phyloP scores from a whole-genome alignment of 2,797 vertebrate species.

The Gobionotothen gibberifrons region DNA sequence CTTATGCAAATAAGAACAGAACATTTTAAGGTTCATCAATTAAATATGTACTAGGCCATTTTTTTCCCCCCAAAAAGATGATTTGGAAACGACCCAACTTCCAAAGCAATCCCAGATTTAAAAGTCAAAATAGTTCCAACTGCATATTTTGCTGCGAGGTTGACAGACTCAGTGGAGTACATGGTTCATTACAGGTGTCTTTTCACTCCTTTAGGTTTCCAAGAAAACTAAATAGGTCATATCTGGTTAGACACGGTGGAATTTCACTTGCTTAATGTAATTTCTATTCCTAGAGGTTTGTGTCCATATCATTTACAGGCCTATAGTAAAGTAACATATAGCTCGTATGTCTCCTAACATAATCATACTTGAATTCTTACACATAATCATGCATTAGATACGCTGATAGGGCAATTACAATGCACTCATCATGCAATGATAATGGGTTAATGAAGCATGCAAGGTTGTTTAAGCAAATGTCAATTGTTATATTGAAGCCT shows the following conservation, averaged over 20 bases:
- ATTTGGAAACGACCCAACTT: slow-evolving; percentile 25
- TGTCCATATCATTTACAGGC: slow-evolving; percentile 22
- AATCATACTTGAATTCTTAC: slow-evolving; percentile 5
- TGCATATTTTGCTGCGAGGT: slow-evolving; percentile 5
- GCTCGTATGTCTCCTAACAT: slow-evolving; percentile 12
- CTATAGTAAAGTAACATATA: background rate
- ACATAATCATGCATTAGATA: slow-evolving; percentile 37
- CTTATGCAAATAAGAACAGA: slow-evolving; percentile 5
- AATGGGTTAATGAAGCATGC: slow-evolving; percentile 71
- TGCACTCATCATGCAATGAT: slow-evolving; percentile 60
- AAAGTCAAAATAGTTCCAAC: slow-evolving; percentile 45
- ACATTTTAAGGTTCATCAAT: slow-evolving; percentile 17
- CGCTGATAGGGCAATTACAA: slow-evolving; percentile 48
- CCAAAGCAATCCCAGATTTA: slow-evolving; percentile 34
- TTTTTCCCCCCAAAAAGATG: slow-evolving; percentile 15
- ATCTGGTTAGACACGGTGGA: slow-evolving; percentile 12
- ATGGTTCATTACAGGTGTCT: slow-evolving; percentile 51
- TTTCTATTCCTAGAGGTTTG: slow-evolving; percentile 28
- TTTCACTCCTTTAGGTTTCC: slow-evolving; percentile 29
- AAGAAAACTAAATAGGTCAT: slow-evolving; percentile 1
- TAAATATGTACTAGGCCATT: slow-evolving; percentile 25
- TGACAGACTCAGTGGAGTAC: slow-evolving; percentile 13
- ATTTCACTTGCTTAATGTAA: slow-evolving; percentile 38
- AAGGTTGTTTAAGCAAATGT: slow-evolving; percentile 64
- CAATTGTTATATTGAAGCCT: slow-evolving; percentile 68